Base-by-base conservation (phyloP, 2,888 invertebrate species). In the Hipparchia semele region DNA sequence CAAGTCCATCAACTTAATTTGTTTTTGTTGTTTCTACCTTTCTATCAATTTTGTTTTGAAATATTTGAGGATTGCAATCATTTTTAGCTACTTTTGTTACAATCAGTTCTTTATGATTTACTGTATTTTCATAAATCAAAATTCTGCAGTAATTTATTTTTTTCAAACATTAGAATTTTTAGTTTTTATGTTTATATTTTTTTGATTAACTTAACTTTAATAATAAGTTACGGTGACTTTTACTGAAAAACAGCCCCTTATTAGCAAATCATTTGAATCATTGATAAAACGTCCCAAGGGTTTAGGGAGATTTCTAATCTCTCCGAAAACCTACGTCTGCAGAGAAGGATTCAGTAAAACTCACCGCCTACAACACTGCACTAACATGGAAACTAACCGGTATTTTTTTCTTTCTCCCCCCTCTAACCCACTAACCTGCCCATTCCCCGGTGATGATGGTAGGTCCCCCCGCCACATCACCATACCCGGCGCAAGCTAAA, bases 401-500 rank as follows among this genome's bases (percentile, higher is more conserved):
- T 73, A 79, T 78, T 66, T 79, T 83, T 85, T 87, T 89, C 90
- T 89, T 86, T 85, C 80, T 80, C 82, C 79, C 81, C 76, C 81
- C 80, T 79, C 84, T 90, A 90, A 92, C 88, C 90, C 86, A 92
- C 93, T 94, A 93, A 93, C 94, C 92, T 85, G 78, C 86, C 87
- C 83, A 78, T 71, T 90, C 90, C 90, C 90, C 94, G 95, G 95
- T 95, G 95, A 93, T 94, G 84, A 78, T 83, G 85, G 83, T 82
- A 94, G 94, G 93, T 84, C 93, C 95, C 81, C 95, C 95, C 88
- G 95, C 95, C 92, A 95, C 95, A 92, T 95, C 95, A 95, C 92
- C 92, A 75, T 92, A 94, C 90, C 94, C 94, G 77, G 90, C 93
- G 87, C 94, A 93, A 92, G 91, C 93, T 92, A 94, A 94, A 94